Conservation (phyloP, 2,888 invertebrate species). For the Beris chalybata region DNA sequence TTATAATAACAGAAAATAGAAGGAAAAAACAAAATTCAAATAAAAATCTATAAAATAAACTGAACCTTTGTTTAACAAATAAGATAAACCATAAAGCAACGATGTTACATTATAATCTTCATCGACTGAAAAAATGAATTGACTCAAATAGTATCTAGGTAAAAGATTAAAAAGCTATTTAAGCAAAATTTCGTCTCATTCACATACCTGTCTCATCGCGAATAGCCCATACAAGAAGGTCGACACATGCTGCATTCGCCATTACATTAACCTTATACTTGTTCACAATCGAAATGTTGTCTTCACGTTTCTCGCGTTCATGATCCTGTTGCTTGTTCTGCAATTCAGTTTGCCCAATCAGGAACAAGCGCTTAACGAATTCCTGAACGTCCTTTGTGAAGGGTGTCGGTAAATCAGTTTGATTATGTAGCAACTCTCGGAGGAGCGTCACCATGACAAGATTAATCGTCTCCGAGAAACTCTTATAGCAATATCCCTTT, state of each 20-base stretch:
- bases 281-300: conserved; percentile 79
- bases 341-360: conserved; percentile 90
- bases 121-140: conserved; percentile 64
- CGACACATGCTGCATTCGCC: conserved; percentile 97
- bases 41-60: conserved; percentile 19
- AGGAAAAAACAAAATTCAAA: conserved; percentile 15
- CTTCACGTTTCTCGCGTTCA: conserved; percentile 79
- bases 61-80: conserved; percentile 58
- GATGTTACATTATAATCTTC: conserved; percentile 72
- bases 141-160: conserved; percentile 20
- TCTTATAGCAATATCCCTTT: conserved; percentile 87
- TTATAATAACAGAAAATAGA: conserved; percentile 6
- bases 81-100: conserved; percentile 72
- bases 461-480: conserved; percentile 92
- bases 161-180: conserved; percentile 10
- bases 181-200: background rate
- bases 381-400: conserved; percentile 94
- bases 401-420: conserved; percentile 83
- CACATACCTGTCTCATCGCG: conserved; percentile 90
- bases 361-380: conserved; percentile 85
- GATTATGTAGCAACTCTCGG: conserved; percentile 86
- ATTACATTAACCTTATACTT: conserved; percentile 93
- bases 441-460: conserved; percentile 90
- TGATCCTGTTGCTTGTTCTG: conserved; percentile 85
- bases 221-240: conserved; percentile 96